Percentiles rank a stretch among this genome's conserved stretches.
Conservation (phyloP, 1,140 invertebrate species). For the Drosophila sulfurigaster region DNA sequence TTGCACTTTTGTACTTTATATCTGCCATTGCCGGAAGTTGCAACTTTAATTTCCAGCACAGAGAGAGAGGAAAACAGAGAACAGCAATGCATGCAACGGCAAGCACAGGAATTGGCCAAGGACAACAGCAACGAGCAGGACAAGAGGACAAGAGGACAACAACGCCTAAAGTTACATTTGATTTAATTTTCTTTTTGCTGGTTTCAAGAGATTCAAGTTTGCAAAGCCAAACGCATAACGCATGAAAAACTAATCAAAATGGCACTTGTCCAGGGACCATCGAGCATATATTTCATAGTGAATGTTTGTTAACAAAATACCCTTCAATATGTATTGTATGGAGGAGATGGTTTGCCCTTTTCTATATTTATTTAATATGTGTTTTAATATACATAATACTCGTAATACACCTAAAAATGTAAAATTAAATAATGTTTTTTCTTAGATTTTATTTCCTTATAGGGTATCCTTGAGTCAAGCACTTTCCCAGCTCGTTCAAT, state of each 20-base stretch:
- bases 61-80: too few relatives aligned
- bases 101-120: slow-evolving; percentile 32
- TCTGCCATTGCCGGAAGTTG: slow-evolving; percentile 42
- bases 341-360: background rate
- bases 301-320: background rate
- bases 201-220: slow-evolving; percentile 29
- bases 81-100: slow-evolving; percentile 26
- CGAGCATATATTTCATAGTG: slow-evolving; percentile 7
- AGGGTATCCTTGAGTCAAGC: background rate
- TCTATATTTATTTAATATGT: background rate
- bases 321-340: background rate
- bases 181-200: slow-evolving; percentile 47
- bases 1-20: slow-evolving; percentile 58
- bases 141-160: slow-evolving; percentile 16
- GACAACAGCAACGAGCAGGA: slow-evolving; percentile 12
- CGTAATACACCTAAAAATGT: background rate
- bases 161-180: slow-evolving; percentile 42
- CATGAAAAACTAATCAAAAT: slow-evolving; percentile 63
- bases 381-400: background rate
- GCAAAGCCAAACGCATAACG: slow-evolving; percentile 38
- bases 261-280: slow-evolving; percentile 28
- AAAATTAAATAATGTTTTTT: background rate
- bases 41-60: slow-evolving; percentile 53
- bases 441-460: background rate
- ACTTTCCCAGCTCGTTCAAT: background rate